Evolutionary conservation across 2,888 invertebrate genomes (phyloP), one percentile per base, ranked within the genome.

Genomic region (Epinotia bilunana): DNA sequence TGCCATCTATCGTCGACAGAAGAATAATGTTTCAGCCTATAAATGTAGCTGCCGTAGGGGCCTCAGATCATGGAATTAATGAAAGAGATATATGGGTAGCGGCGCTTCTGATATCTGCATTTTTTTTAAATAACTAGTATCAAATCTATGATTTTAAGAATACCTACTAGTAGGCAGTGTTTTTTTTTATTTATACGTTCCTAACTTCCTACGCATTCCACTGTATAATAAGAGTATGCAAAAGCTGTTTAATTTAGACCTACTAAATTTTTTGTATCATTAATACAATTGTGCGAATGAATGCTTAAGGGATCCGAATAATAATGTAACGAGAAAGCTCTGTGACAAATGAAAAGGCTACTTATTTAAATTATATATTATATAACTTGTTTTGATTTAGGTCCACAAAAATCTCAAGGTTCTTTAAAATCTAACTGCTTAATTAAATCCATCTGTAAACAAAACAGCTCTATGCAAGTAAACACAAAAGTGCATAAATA

Each of bases 401-500:
- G 4, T 46, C 3, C 46, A 49, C 16, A 16, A 49, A 49, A 49
- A 6, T 7, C 39, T 39, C 7, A 9, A 39, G 9, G 4, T 39
- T 9, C 9, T 39, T 39, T 9, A 9, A 9, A 39, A 39, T 33
- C 7, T 33, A 7, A 5, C 6, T 33, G 3, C 28, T 20, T 20
- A 33, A 33, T 0, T 7, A 20, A 28, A 33, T 1, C 16, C 33
- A 9, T 6, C 60, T 9, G 4, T 58, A 5, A 60, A 33, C n/a
- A 28, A 33, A 60, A 60, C 16, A 60, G 16, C n/a, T 33, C 46
- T 3, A 39, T 49, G 49, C 16, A 49, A 70, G 12, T 20, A 9
- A 3, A 55, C 28, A 58, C 33, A 18, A 55, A 58, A 63, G 28
- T 58, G 72, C 64, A 64, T n/a, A 72, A 43, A 57, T 72, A 64